Percentiles rank a stretch among this genome's conserved stretches.
phyloP scores from a whole-genome alignment of 2,888 invertebrate species.

The Drosophila picticornis region DNA sequence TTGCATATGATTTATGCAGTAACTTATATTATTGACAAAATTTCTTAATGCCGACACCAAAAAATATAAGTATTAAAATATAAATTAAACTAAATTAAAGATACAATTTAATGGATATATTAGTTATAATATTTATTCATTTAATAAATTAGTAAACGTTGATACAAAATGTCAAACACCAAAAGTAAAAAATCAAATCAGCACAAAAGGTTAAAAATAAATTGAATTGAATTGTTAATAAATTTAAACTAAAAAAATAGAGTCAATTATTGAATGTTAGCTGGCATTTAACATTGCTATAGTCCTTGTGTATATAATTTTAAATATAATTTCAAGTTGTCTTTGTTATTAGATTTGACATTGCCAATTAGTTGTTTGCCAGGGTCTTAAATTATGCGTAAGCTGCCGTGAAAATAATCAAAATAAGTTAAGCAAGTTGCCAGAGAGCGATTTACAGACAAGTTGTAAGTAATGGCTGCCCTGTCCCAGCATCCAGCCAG shows the following conservation, averaged over 20 bases:
- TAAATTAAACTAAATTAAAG: background rate
- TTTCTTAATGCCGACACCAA: background rate
- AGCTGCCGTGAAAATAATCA: constrained; percentile 44
- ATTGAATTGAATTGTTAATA: background rate
- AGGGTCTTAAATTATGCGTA: constrained; percentile 25
- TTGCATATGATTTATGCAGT: background rate
- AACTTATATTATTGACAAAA: background rate
- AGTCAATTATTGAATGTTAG: background rate
- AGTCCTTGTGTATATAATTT: background rate
- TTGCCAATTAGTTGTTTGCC: background rate
- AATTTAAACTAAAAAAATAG: background rate
- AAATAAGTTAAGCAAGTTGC: constrained; percentile 32
- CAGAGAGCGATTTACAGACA: constrained; percentile 5
- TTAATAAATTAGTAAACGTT: background rate
- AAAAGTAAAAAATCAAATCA: background rate
- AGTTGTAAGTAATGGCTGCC: background rate
- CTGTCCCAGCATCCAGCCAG: background rate
- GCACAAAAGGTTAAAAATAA: background rate
- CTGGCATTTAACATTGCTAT: background rate
- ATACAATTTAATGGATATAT: background rate
- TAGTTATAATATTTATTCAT: background rate
- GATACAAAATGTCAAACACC: background rate
- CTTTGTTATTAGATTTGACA: background rate
- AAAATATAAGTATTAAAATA: background rate
- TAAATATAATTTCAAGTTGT: background rate